A percentile compares a stretch with the other conserved stretches of the same genome.
phyloP scores from a whole-genome alignment of 2,888 invertebrate species.

The Acanthococcus lagerstroemiae region DNA sequence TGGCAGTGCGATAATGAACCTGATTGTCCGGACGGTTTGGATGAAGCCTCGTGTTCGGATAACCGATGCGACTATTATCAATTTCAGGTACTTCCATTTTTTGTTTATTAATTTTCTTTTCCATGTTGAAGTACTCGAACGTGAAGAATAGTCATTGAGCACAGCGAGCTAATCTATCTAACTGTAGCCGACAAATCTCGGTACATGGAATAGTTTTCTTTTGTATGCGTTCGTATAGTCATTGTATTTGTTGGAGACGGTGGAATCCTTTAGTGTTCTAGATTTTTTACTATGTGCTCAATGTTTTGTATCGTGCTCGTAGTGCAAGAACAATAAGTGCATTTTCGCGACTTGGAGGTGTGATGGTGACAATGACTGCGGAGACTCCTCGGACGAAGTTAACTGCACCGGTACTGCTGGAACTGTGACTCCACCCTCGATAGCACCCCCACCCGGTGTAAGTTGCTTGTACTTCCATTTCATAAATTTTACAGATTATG shows the following conservation, averaged over 20 bases:
- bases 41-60: constrained; percentile 52
- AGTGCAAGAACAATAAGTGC: constrained; percentile 42
- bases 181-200: too few species aligned
- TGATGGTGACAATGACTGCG: constrained; percentile 52
- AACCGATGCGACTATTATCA: constrained; percentile 38
- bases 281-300: too few species aligned
- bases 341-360: constrained; percentile 54
- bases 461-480: too few species aligned
- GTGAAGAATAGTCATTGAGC: too few species aligned
- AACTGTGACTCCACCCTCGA: constrained; percentile 40
- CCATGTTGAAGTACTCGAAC: too few species aligned
- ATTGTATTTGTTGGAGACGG: too few species aligned
- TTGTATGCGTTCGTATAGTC: too few species aligned
- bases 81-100: constrained; percentile 34
- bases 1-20: constrained; percentile 70
- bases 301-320: background rate
- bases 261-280: too few species aligned
- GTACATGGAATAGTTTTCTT: too few species aligned
- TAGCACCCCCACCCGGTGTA: constrained; percentile 28
- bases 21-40: constrained; percentile 65
- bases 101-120: too few species aligned
- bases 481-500: too few species aligned
- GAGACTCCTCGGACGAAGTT: constrained; percentile 54
- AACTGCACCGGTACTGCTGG: constrained; percentile 56
- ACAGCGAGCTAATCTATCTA: too few species aligned